Percentiles rank a stretch among this genome's conserved stretches.
phyloP scores from a whole-genome alignment of 2,888 invertebrate genomes.

The Parapristionchus giblindavisi region DNA sequence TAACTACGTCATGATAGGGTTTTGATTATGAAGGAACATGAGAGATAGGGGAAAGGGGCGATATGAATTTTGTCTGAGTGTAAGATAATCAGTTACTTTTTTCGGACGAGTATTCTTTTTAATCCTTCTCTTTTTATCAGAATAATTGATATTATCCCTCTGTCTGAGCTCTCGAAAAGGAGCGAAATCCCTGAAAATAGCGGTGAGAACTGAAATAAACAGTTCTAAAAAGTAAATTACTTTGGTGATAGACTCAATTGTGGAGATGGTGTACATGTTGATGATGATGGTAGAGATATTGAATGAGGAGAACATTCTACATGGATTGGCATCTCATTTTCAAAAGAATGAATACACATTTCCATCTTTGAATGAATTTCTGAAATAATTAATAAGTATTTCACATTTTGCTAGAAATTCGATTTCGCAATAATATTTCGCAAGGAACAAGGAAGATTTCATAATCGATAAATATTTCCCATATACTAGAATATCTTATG shows the following conservation, averaged over 20 bases:
- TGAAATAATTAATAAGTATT: neutral
- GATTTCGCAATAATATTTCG: too few species aligned
- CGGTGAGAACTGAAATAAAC: neutral
- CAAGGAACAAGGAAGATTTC: too few species aligned
- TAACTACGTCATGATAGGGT: too few species aligned
- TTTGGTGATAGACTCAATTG: slow-evolving; percentile 10
- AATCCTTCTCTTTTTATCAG: slow-evolving; percentile 15
- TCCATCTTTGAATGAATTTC: neutral
- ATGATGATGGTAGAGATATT: slow-evolving; percentile 5
- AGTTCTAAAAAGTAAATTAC: neutral
- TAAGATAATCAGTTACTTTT: neutral
- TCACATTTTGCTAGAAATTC: too few species aligned
- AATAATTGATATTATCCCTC: slow-evolving; percentile 20
- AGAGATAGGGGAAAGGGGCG: neutral
- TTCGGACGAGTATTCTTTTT: too few species aligned
- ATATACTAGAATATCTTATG: too few species aligned
- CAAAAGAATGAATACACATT: neutral
- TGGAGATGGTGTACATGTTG: neutral
- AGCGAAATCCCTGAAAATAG: slow-evolving; percentile 19
- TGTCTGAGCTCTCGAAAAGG: slow-evolving; percentile 12
- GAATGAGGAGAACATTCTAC: neutral
- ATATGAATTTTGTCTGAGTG: slow-evolving; percentile 5
- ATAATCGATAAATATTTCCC: too few species aligned
- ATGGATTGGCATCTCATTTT: neutral
- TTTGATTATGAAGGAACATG: too few species aligned